Evolutionary conservation across 2,113 vertebrate genomes (phyloP).

Genomic region (Corythaixoides concolor): DNA sequence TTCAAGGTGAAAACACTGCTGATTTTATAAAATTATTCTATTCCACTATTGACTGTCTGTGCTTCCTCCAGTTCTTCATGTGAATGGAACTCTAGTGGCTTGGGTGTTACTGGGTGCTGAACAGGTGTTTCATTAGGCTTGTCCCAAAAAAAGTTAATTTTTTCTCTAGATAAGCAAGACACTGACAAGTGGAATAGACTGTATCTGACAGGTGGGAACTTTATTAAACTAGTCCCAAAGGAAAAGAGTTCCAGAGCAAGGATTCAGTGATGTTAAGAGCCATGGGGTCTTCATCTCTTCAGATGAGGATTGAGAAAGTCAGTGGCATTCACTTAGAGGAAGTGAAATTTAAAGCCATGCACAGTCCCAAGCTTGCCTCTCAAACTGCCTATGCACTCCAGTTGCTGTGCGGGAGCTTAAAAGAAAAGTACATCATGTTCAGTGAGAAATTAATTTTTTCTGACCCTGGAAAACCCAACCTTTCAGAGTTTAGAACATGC

Average conservation of each 20-base stretch:
- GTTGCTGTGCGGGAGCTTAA: neutral
- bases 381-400: neutral
- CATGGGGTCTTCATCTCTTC: no score
- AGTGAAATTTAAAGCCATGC: neutral
- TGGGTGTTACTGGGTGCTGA: neutral
- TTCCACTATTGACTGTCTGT: neutral
- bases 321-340: neutral
- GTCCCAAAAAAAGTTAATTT: neutral
- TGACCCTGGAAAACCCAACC: neutral
- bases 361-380: neutral
- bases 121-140: conserved; percentile 24
- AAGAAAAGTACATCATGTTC: neutral
- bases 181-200: neutral
- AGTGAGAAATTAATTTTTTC: neutral
- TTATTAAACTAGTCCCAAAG: neutral
- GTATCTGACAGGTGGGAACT: neutral
- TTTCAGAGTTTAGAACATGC: neutral
- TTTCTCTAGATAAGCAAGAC: neutral
- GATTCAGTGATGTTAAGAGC: neutral
- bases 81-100: neutral
- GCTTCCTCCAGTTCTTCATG: neutral
- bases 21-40: neutral
- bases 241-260: neutral
- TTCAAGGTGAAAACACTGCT: neutral
- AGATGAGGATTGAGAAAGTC: neutral